These are phyloP conservation scores for Oncorhynchus nerka DNA, from an alignment of 2,113 vertebrate species.

Conservation along the genomic window DNA sequence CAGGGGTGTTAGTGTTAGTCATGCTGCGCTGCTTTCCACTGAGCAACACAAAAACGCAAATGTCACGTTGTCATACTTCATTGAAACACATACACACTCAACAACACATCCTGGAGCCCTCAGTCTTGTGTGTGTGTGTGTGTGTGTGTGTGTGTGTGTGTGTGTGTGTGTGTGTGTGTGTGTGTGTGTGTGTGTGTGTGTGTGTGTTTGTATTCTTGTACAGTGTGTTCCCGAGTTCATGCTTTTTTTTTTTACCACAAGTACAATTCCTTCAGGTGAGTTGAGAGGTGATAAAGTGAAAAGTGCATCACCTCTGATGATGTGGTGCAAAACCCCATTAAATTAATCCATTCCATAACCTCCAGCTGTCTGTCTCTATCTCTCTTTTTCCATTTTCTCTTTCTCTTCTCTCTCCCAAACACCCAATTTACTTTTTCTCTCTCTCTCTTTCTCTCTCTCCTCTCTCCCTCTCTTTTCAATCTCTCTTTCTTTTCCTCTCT, in stretches of 20 bases:
- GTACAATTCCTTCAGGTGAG: constrained; percentile 19
- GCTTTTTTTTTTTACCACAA: constrained; percentile 29
- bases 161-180: too few species aligned
- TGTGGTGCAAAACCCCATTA: constrained; percentile 41
- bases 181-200: too few species aligned
- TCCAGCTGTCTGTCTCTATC: constrained; percentile 4
- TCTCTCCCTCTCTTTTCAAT: not conserved
- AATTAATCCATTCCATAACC: constrained; percentile 47
- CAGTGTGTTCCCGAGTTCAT: constrained; percentile 17
- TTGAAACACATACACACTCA: constrained; percentile 12
- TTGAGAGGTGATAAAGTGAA: constrained; percentile 25
- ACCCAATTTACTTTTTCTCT: too few species aligned
- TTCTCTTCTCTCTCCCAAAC: too few species aligned
- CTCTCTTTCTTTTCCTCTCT: not conserved
- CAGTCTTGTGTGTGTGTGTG: too few species aligned
- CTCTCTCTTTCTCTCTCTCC: constrained; percentile 6
- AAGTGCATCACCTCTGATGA: constrained; percentile 20
- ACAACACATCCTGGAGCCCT: not conserved
- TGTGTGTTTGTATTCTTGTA: not conserved
- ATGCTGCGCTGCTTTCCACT: constrained; percentile 51
- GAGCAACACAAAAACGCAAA: constrained; percentile 35
- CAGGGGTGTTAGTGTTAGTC: constrained; percentile 49
- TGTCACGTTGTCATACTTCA: constrained; percentile 45
- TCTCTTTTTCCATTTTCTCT: too few species aligned
- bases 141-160: too few species aligned